Conservation (phyloP, 92 coral and sea anemone species). For the Actinostola sp. region DNA sequence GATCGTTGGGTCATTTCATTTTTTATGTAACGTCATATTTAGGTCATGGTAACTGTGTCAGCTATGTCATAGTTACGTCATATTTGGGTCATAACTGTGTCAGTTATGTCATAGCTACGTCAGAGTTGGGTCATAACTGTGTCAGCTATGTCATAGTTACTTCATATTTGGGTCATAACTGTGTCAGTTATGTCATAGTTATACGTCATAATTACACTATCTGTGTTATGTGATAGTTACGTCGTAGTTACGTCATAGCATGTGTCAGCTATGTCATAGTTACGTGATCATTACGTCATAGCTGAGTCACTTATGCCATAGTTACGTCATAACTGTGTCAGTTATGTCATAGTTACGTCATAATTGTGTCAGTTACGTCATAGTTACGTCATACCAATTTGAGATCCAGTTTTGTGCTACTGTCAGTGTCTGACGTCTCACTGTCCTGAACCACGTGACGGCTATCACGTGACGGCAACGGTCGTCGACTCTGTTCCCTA, state of each 20-base stretch:
- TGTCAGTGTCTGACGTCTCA: conserved; percentile 88
- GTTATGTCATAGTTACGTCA: conserved; percentile 1
- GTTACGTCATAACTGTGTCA: conserved; percentile 55
- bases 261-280: not conserved
- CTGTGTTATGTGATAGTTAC: too few relatives aligned
- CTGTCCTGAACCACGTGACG: conserved; percentile 51
- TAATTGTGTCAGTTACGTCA: not conserved
- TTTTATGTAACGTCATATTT: too few relatives aligned
- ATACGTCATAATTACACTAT: too few relatives aligned
- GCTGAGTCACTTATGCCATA: not conserved
- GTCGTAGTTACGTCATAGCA: too few relatives aligned
- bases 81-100: too few relatives aligned
- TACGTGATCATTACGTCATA: too few relatives aligned
- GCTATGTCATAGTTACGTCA: not conserved
- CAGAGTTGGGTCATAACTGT: too few relatives aligned
- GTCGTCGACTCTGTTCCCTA: conserved; percentile 26
- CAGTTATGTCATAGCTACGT: not conserved
- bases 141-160: too few relatives aligned
- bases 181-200: not conserved
- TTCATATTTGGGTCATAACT: not conserved
- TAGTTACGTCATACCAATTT: conserved; percentile 61
- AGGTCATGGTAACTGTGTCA: too few relatives aligned
- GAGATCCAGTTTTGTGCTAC: conserved; percentile 64
- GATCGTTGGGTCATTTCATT: too few relatives aligned
- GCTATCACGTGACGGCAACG: conserved; percentile 8